Evolutionary conservation across 2,113 vertebrate species (phyloP), one percentile per base, ranked within the genome.

Genomic region (Platysteira castanea): DNA sequence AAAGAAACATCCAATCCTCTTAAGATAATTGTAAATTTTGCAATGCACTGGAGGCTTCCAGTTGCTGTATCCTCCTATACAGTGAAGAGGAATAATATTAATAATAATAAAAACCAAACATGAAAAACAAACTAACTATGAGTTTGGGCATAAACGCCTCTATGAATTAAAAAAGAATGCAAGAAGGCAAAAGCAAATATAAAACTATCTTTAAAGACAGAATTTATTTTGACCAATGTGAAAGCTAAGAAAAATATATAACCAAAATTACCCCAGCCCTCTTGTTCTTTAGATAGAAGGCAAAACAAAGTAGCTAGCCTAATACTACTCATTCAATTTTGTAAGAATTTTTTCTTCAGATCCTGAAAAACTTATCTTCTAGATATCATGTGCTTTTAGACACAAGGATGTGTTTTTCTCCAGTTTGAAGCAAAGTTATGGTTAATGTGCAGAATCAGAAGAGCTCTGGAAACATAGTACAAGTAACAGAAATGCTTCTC

Each of bases 1-100:
- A 73, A 98, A 98, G 83, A 98, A 98, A 78, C 98, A 98, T 50
- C 98, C 98, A 77, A 98, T 98, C 67, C 97, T 98, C 26, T 97
- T 98, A 35, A 98, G 97, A 54, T 98, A 98, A 90, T 98, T 98
- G 92, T 98, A 98, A 79, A 97, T 87, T 94, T 97, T 98, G 96
- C 98, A 98, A 28, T 98, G 95, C 69, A 96, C 89, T 63, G 98
- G 98, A 90, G 98, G 98, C 46, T 98, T 98, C 98, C 98, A 98
- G 35, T 96, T 97, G 89, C 92, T 97, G 50, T 95, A 73, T 76
- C 98, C 98, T 85, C 98, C 98, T 98, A 75, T 84, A 75, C 5
- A 59, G 70, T 56, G 28, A 53, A 37, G 22, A 61, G 13, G 11
- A 49, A 78, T 18, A 78, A 27, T 17, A 90, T 33, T 61, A 83